Base-by-base conservation (phyloP, 2,797 vertebrate species). In the Ataeniobius toweri region DNA sequence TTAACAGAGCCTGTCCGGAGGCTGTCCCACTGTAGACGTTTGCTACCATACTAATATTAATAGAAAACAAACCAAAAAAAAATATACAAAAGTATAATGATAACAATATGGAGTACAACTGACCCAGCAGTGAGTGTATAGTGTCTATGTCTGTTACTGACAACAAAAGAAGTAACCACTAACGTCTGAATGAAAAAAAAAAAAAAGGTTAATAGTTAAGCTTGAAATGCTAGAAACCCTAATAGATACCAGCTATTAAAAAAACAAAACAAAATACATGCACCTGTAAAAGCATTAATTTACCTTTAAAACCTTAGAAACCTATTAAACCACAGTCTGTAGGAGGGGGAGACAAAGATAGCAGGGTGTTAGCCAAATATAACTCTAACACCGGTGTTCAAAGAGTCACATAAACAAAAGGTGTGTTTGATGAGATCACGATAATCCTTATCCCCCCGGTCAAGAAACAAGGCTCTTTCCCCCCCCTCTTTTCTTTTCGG, bases 161-260 rank as follows among this genome's bases (percentile, higher is more conserved):
- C 93, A 94, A 97, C 65, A 26, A 88, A 84, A 89, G 68, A 96
- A 97, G 96, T 95, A 96, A 92, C 95, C 96, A 96, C 95, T 96
- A 93, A 96, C 90, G 93, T 96, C 96, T 94, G 92, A 96, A 95
- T 93, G 93, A 93, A 91, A 36, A 68, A 90, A 55, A 53, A 53
- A 3, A 65, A 68, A 67, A 95, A 97, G 94, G 95, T 95, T 95
- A 96, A 94, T 96, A 96, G 95, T 95, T 96, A 96, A 92, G 95
- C 93, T 95, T 96, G 95, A 96, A 97, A 96, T 95, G 96, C 96
- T 97, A 96, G 94, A 97, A 95, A 96, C 95, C 96, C 96, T 96
- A 97, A 98, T 98, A 99, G 98, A 98, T 98, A 98, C 98, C 98
- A 99, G 98, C 98, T 99, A 98, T 98, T 97, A 95, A 95, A 96